Evolutionary conservation across 2,113 vertebrate species (phyloP).

Genomic region (Trematocara zebra): DNA sequence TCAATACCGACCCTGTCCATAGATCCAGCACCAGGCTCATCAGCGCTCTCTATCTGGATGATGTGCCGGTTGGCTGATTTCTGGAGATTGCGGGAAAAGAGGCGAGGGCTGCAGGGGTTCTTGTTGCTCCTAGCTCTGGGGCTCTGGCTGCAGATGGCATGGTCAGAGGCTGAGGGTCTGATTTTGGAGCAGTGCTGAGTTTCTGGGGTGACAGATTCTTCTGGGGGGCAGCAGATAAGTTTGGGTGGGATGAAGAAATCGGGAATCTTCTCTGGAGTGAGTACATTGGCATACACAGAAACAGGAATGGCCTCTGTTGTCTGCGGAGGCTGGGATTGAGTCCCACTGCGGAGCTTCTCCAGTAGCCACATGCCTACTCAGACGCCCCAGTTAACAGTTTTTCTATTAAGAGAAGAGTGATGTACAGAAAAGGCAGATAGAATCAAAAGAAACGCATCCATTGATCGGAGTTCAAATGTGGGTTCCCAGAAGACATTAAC

Average conservation of each 20-base stretch:
- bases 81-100: slow-evolving; percentile 76
- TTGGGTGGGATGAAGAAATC: slow-evolving; percentile 97
- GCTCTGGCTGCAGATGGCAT: slow-evolving; percentile 77
- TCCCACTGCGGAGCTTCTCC: slow-evolving; percentile 82
- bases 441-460: background rate
- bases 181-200: slow-evolving; percentile 53
- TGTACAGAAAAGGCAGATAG: background rate
- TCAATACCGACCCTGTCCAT: background rate
- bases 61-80: slow-evolving; percentile 85
- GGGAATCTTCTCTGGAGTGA: slow-evolving; percentile 93
- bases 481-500: background rate
- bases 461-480: background rate
- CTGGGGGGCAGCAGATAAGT: slow-evolving; percentile 79
- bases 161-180: slow-evolving; percentile 77
- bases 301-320: slow-evolving; percentile 69
- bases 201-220: slow-evolving; percentile 71
- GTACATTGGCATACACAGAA: slow-evolving; percentile 86
- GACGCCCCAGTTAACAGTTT: slow-evolving; percentile 3
- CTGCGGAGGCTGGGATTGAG: slow-evolving; percentile 24
- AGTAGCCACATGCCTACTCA: slow-evolving; percentile 85
- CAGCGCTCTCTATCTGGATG: slow-evolving; percentile 91
- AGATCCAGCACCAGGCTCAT: slow-evolving; percentile 70
- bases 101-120: slow-evolving; percentile 84
- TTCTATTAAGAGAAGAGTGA: slow-evolving; percentile 6
- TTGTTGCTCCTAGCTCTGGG: slow-evolving; percentile 67